Base-by-base conservation (phyloP, 2,797 vertebrate species). In the Gymnothorax javanicus region DNA sequence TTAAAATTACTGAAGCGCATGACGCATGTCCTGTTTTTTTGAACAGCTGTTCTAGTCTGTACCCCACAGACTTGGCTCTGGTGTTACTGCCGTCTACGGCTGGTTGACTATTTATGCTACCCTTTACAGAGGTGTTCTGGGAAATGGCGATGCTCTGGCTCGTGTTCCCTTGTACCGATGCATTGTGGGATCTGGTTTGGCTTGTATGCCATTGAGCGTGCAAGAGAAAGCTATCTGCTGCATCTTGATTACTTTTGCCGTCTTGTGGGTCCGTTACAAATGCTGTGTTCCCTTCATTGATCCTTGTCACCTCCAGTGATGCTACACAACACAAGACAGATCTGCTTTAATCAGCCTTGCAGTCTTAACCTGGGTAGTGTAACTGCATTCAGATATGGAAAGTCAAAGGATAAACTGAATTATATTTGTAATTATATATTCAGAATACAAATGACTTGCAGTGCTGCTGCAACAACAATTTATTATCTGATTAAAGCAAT, bases 181-280 rank as follows among this genome's bases (percentile, higher is more conserved):
- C 69, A 73, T 27, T 73, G 25, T 73, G 25, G 69, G 27, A 75
- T 43, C 4, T 43, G 27, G 33, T 75, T 25, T 6, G 33, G 75
- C 75, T 17, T 7, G 13, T 43, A 15, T 50, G 27, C 27, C 71
- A 27, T 75, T 75, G 71, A 75, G 1, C 12, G 27, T 75, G 33
- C 9, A 50, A 79, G 75, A 54, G 75, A 79, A 79, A 54, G 75
- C 75, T 54, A 52, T 79, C 75, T 79, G 43, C 17, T 52, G 75
- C 43, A 54, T 79, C 75, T 54, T 79, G 9, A 50, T 54, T 79
- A 50, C 50, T 54, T 52, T 17, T 20, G 75, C 43, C 54, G 11
- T 79, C 50, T 54, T n/a, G 17, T 79, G 20, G 20, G 50, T 79
- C 43, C 20, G 8, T 79, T 54, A 79, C 75, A 54, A 79, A 8